Base-by-base conservation (phyloP, 2,113 vertebrate species). In the Percina caprodes region DNA sequence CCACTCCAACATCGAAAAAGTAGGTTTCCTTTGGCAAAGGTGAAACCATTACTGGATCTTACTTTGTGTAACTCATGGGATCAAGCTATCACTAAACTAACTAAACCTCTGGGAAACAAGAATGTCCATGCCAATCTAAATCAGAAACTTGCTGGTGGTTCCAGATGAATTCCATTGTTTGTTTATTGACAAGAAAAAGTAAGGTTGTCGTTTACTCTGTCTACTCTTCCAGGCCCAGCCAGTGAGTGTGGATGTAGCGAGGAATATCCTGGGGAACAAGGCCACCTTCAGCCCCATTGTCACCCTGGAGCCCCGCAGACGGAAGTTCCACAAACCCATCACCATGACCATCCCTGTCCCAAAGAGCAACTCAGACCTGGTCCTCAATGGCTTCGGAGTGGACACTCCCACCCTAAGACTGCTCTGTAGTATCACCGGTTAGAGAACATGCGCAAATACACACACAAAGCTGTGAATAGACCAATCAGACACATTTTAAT, bases 241-340 rank as follows among this genome's bases (percentile, higher is more conserved):
- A 68, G 96, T 99, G 93, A 95, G 93, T 58, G 81, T 79, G 19
- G 97, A 99, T 9, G 93, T 98, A 30, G 96, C 97, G 21, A 96
- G 95, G 93, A 99, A 97, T 94, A 96, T 96, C 80, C 89, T 99
- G 61, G 98, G 98, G 23, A 99, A 97, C 92, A 99, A 98, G 93
- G 98, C 98, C 42, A 96, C 95, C 71, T 99, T 99, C 90, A 99
- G 98, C 80, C 98, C 98, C 61, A 99, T 99, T 39, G 98, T 99
- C 74, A 99, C 98, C 0, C 89, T 99, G 94, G 98, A 99, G 91
- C 98, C 98, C 0, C 95, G 98, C 83, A 95, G 98, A 70, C 96
- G 98, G 76, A 99, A 99, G 89, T 99, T 99, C 91, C 98, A 99
- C 60, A 99, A 99, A 87, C 98, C 98, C 74, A 99, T 99, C 84